Evolutionary conservation across 1,140 invertebrate genomes (phyloP).

Genomic region (Drosophila jambulina): DNA sequence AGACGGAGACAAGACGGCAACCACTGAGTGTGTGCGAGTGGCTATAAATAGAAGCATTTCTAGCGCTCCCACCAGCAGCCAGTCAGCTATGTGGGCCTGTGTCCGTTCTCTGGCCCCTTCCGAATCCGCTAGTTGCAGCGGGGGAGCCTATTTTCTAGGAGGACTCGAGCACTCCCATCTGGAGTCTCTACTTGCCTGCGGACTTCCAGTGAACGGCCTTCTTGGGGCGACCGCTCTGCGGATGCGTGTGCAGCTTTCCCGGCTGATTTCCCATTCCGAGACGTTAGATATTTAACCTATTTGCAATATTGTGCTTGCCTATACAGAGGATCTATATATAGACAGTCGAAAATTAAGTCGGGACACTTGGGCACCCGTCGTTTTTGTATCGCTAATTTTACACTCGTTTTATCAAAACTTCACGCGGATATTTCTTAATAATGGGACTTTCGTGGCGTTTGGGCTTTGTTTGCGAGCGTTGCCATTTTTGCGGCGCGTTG

Average conservation of each 20-base stretch:
- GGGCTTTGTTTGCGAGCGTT: slow-evolving; percentile 41
- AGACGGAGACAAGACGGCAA: slow-evolving; percentile 65
- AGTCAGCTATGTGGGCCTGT: slow-evolving; percentile 53
- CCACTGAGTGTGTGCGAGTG: slow-evolving; percentile 78
- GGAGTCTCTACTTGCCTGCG: slow-evolving; percentile 86
- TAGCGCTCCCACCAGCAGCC: slow-evolving; percentile 70
- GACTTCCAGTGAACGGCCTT: slow-evolving; percentile 90
- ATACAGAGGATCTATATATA: slow-evolving; percentile 81
- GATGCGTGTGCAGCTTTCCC: slow-evolving; percentile 76
- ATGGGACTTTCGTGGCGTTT: slow-evolving; percentile 44
- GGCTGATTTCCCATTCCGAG: slow-evolving; percentile 83
- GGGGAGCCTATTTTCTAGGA: not conserved
- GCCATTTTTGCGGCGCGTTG: slow-evolving; percentile 75
- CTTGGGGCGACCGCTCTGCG: slow-evolving; percentile 86
- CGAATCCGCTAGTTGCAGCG: not conserved
- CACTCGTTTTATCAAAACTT: slow-evolving; percentile 19
- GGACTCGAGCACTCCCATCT: not conserved
- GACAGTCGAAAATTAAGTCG: slow-evolving; percentile 63
- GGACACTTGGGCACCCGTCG: slow-evolving; percentile 55
- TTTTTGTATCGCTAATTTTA: slow-evolving; percentile 44
- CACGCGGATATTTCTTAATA: slow-evolving; percentile 25
- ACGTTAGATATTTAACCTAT: slow-evolving; percentile 75
- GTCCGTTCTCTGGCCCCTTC: slow-evolving; percentile 10
- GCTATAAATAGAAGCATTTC: slow-evolving; percentile 81
- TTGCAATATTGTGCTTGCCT: slow-evolving; percentile 71